Evolutionary conservation across 2,888 invertebrate genomes (phyloP).

Genomic region (Archips xylosteana): DNA sequence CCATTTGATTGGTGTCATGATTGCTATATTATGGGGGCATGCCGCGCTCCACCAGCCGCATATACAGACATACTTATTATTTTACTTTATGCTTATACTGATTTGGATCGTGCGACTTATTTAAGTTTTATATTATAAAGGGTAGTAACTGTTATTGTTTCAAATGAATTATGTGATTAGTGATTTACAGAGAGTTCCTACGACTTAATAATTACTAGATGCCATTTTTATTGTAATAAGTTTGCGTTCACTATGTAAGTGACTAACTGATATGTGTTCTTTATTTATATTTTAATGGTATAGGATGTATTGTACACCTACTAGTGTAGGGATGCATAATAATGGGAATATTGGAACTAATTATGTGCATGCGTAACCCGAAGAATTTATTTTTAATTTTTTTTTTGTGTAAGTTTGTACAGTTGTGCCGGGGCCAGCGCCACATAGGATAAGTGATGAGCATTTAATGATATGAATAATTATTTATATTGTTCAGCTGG

Average conservation of each 20-base stretch:
- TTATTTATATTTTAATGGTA: slow-evolving; percentile 45
- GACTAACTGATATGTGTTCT: slow-evolving; percentile 64
- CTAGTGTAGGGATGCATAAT: slow-evolving; percentile 36
- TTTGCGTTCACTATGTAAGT: slow-evolving; percentile 58
- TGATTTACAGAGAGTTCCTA: slow-evolving; percentile 78
- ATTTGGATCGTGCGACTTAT: slow-evolving; percentile 15
- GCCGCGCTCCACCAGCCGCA: not conserved
- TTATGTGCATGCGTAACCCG: slow-evolving; percentile 48
- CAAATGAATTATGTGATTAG: slow-evolving; percentile 64
- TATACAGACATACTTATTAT: not conserved
- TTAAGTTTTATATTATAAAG: slow-evolving; percentile 44
- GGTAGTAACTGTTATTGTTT: slow-evolving; percentile 46
- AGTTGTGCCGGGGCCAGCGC: slow-evolving; percentile 8
- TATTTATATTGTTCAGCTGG: slow-evolving; percentile 24
- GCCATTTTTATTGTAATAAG: slow-evolving; percentile 71
- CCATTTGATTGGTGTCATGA: no score
- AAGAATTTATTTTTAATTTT: slow-evolving; percentile 39
- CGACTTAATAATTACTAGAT: slow-evolving; percentile 74
- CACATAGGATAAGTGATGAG: slow-evolving; percentile 55
- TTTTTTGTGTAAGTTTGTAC: slow-evolving; percentile 45
- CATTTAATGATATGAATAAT: slow-evolving; percentile 46
- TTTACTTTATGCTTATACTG: not conserved
- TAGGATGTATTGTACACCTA: slow-evolving; percentile 17
- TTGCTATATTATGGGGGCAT: no score
- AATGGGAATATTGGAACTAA: slow-evolving; percentile 50